Evolutionary conservation across 2,888 invertebrate species (phyloP).

Genomic region (Serrognathus titanus): DNA sequence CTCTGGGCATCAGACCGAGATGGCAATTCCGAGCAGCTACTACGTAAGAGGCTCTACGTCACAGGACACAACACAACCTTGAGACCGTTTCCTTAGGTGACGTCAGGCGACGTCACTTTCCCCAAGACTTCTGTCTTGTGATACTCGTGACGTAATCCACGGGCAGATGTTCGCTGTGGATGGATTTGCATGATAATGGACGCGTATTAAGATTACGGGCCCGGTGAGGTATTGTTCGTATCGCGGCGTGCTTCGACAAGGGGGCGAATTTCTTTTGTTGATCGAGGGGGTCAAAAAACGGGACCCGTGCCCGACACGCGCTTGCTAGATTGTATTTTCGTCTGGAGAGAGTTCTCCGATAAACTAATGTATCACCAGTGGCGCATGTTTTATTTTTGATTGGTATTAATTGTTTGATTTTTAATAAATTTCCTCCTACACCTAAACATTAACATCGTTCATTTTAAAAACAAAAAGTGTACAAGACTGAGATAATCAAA

Average conservation of each 20-base stretch:
- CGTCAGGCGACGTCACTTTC: conserved; percentile 33
- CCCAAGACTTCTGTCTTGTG: conserved; percentile 25
- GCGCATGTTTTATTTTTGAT: conserved; percentile 22
- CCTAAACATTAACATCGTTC: no score
- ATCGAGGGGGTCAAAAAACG: conserved; percentile 45
- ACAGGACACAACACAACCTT: conserved; percentile 46
- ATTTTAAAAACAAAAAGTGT: no score
- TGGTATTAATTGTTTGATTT: neutral
- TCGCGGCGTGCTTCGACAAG: conserved; percentile 36
- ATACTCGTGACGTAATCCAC: conserved; percentile 23
- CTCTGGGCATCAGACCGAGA: neutral
- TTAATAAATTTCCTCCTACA: no score
- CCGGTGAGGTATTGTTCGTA: conserved; percentile 43
- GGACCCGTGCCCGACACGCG: conserved; percentile 49
- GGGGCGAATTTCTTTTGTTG: conserved; percentile 47
- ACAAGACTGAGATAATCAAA: no score
- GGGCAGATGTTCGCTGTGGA: conserved; percentile 40
- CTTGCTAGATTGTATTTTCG: conserved; percentile 44
- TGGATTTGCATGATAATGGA: conserved; percentile 47
- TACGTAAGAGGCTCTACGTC: conserved; percentile 39
- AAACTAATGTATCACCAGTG: conserved; percentile 39
- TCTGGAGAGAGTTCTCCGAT: conserved; percentile 38
- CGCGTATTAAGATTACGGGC: conserved; percentile 46
- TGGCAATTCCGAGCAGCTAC: conserved; percentile 9
- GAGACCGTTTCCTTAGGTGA: conserved; percentile 45